Evolutionary conservation across 2,113 vertebrate species (phyloP), one percentile per base, ranked within the genome.

Genomic region (Serilophus lunatus): DNA sequence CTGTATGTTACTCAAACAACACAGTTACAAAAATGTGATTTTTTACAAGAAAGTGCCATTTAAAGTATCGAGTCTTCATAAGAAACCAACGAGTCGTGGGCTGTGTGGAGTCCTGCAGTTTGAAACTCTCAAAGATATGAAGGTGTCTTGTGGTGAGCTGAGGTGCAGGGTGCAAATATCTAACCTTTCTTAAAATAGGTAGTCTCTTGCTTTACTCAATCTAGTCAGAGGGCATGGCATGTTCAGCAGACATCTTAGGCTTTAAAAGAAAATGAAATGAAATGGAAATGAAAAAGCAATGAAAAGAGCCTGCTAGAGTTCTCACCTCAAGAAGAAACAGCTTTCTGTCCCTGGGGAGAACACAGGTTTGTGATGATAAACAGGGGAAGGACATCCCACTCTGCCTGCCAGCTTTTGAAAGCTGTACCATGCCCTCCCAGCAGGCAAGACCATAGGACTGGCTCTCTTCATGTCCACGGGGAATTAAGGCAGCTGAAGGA

Each of bases 381-480:
- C 77, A 50, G 60, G 56, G 81, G 89, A 90, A 86, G 88, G 76
- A 76, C 65, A 74, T 74, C 28, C 31, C 3, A 3, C 85, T 54
- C 91, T 87, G 49, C 83, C 84, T 93, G 87, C 71, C 91, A 95
- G 79, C 38, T 81, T 95, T 82, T 82, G 88, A 92, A 86, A 93
- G 44, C 50, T 0, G 0, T 10, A 19, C 31, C 9, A 3, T 84
- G 69, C 75, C 76, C 74, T 81, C 80, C 71, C 7, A 12, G 72
- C 68, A 53, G 61, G 56, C 82, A 74, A 8, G 1, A 13, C 47
- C 33, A 22, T 82, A 63, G 66, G 84, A 28, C 54, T 22, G 33
- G 61, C 59, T 56, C 25, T 29, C 45, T 87, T 54, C 56, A 33
- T 76, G 77, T 87, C 76, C 18, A 6, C 0, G 0, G 82, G 86